Percentiles rank a stretch among this genome's conserved stretches.
These are phyloP conservation scores for Chloropsis hardwickii DNA, from an alignment of 2,113 vertebrate species.

Conservation along the genomic window DNA sequence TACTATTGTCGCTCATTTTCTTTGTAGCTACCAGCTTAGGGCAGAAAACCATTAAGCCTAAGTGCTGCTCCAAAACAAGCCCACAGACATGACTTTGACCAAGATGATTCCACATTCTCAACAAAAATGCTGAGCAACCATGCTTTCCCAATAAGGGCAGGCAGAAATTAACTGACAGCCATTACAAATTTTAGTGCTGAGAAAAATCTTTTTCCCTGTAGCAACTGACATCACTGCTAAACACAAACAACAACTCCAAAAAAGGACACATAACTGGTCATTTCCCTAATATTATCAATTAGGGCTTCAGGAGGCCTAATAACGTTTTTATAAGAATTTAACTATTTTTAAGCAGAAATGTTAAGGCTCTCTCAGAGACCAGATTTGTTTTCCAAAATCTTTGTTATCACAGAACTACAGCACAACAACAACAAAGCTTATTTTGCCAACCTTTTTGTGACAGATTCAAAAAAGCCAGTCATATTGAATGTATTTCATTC, in stretches of 20 bases:
- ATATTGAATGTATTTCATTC: neutral
- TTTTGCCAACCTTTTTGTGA: neutral
- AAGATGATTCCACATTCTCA: neutral
- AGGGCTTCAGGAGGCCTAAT: neutral
- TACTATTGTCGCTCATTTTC: neutral
- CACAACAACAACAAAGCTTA: neutral
- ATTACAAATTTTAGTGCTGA: neutral
- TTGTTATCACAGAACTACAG: neutral
- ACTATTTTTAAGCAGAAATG: neutral
- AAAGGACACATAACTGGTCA: neutral
- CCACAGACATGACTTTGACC: neutral
- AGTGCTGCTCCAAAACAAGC: neutral
- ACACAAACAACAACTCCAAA: neutral
- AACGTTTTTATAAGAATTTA: neutral
- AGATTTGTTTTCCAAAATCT: neutral
- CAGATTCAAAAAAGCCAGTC: neutral
- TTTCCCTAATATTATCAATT: neutral
- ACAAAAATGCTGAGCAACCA: neutral
- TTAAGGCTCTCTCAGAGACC: neutral
- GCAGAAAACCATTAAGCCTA: neutral
- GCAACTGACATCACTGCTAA: neutral
- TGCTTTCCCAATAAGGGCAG: neutral
- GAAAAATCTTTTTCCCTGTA: neutral
- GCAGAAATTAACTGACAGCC: neutral
- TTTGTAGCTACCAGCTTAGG: neutral